A percentile compares a stretch with the other conserved stretches of the same genome.
Conservation (phyloP, 1,140 invertebrate species). For the Hestina assimilis region DNA sequence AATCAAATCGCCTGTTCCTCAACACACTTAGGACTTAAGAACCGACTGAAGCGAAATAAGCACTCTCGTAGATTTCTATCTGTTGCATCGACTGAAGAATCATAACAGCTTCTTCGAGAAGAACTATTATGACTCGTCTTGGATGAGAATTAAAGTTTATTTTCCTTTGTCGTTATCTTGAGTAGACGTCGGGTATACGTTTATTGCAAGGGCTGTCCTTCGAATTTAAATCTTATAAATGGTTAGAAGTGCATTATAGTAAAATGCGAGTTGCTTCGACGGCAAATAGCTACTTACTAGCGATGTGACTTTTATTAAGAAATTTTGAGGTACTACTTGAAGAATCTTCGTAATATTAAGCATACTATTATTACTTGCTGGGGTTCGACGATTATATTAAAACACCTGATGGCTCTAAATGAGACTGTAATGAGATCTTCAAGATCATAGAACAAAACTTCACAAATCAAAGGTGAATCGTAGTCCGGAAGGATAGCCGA, state of each 20-base stretch:
- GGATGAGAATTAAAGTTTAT: neutral
- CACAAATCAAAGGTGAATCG: too few relatives aligned
- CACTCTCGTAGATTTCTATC: constrained; percentile 21
- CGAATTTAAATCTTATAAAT: constrained; percentile 7
- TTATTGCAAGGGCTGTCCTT: constrained; percentile 1
- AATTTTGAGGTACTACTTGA: constrained; percentile 3
- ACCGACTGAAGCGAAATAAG: constrained; percentile 10
- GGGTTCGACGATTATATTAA: too few relatives aligned
- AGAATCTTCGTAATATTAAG: too few relatives aligned
- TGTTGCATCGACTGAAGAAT: constrained; percentile 19
- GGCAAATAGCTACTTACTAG: constrained; percentile 3
- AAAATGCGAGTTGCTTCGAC: neutral
- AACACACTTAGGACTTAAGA: constrained; percentile 5
- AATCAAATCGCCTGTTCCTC: neutral
- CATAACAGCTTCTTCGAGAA: constrained; percentile 7
- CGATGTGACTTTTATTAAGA: constrained; percentile 11
- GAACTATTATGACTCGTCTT: constrained; percentile 1
- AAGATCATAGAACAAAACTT: too few relatives aligned
- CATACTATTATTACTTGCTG: too few relatives aligned
- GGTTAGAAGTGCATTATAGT: constrained; percentile 1
- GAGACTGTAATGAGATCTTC: too few relatives aligned
- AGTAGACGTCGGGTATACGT: neutral
- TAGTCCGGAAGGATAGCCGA: too few relatives aligned
- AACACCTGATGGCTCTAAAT: too few relatives aligned
- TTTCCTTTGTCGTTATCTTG: constrained; percentile 2